Evolutionary conservation across 2,888 invertebrate genomes (phyloP).

Genomic region (Drosophila leonis): DNA sequence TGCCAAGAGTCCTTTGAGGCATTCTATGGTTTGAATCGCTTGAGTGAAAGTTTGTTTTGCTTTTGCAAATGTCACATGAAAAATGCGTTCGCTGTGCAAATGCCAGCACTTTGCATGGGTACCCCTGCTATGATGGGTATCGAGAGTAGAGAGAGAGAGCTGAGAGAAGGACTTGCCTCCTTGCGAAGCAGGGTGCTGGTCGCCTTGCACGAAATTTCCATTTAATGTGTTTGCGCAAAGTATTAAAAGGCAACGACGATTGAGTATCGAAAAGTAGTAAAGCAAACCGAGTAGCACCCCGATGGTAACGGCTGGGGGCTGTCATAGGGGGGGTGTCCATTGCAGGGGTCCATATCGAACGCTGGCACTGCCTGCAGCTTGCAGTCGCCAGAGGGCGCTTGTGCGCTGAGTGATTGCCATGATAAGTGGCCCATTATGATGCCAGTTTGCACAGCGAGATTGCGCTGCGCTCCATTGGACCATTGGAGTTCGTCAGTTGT

Average conservation of each 20-base stretch:
- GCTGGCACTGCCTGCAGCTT: slow-evolving; percentile 41
- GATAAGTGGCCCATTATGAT: slow-evolving; percentile 83
- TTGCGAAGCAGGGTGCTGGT: slow-evolving; percentile 34
- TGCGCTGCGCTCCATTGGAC: slow-evolving; percentile 77
- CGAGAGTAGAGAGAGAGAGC: neutral
- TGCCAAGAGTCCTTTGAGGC: slow-evolving; percentile 47
- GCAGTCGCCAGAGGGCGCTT: slow-evolving; percentile 64
- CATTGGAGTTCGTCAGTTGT: slow-evolving; percentile 61
- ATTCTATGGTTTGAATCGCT: slow-evolving; percentile 43
- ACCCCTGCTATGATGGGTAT: slow-evolving; percentile 8
- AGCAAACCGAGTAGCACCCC: slow-evolving; percentile 59
- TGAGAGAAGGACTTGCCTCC: neutral
- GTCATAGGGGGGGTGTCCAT: slow-evolving; percentile 28
- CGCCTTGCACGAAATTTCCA: slow-evolving; percentile 73
- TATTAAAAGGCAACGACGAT: slow-evolving; percentile 81
- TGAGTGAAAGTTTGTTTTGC: slow-evolving; percentile 72
- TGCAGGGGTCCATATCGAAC: slow-evolving; percentile 33
- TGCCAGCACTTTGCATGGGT: slow-evolving; percentile 75
- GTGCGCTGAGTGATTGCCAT: slow-evolving; percentile 78
- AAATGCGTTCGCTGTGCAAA: slow-evolving; percentile 75
- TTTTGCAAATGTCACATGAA: slow-evolving; percentile 79
- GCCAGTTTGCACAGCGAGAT: slow-evolving; percentile 80
- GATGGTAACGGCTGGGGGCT: slow-evolving; percentile 13
- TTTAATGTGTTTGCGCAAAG: slow-evolving; percentile 78
- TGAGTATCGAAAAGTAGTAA: slow-evolving; percentile 80